A percentile compares a stretch with the other conserved stretches of the same genome.
Evolutionary conservation across 1,140 invertebrate genomes (phyloP).

Genomic region (Euura lappo): DNA sequence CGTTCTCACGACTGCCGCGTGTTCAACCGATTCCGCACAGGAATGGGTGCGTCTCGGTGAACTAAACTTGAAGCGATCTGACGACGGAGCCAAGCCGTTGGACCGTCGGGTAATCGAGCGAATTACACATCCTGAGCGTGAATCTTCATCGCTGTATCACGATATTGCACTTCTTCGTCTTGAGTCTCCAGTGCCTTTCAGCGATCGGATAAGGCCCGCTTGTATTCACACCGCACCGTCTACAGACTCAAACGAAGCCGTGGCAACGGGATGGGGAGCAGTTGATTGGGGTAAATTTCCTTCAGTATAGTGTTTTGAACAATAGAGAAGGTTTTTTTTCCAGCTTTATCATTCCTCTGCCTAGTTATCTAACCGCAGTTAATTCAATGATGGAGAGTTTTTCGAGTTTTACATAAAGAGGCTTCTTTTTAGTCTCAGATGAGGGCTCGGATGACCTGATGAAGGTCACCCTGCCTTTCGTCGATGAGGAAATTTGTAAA

Average conservation of each 20-base stretch:
- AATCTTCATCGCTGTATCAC: conserved; percentile 55
- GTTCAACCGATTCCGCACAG: conserved; percentile 38
- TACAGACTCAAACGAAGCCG: conserved; percentile 33
- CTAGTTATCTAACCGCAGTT: too few relatives aligned
- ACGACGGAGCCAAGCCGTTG: conserved; percentile 54
- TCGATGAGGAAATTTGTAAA: conserved; percentile 57
- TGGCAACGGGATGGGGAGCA: conserved; percentile 63
- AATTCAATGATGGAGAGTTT: too few relatives aligned
- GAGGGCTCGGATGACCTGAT: conserved; percentile 54
- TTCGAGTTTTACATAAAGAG: not conserved
- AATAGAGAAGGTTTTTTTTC: too few relatives aligned
- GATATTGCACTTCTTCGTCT: conserved; percentile 65
- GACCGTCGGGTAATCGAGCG: conserved; percentile 53
- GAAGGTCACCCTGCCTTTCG: conserved; percentile 59
- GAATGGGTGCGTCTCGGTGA: conserved; percentile 61
- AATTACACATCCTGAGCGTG: conserved; percentile 62
- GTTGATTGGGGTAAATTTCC: conserved; percentile 28
- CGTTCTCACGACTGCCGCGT: conserved; percentile 62
- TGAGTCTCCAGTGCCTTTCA: conserved; percentile 53
- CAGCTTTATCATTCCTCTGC: too few relatives aligned
- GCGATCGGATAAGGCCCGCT: conserved; percentile 60
- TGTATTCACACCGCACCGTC: conserved; percentile 47
- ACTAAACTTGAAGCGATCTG: conserved; percentile 52
- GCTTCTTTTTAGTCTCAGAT: conserved; percentile 35
- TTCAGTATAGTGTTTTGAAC: not conserved